phyloP scores from a whole-genome alignment of 2,113 vertebrate genomes.

The Agelaius tricolor region DNA sequence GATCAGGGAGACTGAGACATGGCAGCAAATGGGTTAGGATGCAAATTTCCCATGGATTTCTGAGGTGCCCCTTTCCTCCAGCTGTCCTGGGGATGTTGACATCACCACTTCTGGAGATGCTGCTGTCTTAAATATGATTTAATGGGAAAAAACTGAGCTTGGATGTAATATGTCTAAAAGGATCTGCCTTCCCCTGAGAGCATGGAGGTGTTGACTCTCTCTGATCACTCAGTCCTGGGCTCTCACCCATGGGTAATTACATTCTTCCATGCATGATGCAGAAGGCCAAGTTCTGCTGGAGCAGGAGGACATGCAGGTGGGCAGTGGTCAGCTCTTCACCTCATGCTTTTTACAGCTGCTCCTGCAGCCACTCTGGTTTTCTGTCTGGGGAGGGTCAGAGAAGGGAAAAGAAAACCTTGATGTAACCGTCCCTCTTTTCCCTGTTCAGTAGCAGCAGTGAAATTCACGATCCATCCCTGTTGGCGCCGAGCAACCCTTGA shows the following conservation, averaged over 20 bases:
- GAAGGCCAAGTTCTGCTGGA: conserved; percentile 43
- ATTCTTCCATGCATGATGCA: not conserved
- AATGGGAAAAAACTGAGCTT: not conserved
- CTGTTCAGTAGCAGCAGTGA: not conserved
- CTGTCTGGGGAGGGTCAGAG: not conserved
- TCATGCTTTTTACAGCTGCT: conserved; percentile 12
- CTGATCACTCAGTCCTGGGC: conserved; percentile 48
- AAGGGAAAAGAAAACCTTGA: not conserved
- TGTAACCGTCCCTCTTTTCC: conserved; percentile 14
- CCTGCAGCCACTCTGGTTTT: not conserved
- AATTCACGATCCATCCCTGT: not conserved
- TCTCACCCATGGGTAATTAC: not conserved
- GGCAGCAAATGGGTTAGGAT: not conserved
- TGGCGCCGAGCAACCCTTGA: not conserved
- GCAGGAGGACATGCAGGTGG: conserved; percentile 27
- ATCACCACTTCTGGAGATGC: conserved; percentile 8
- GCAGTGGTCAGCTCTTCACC: conserved; percentile 17
- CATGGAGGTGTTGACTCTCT: not conserved
- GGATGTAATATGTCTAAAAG: conserved; percentile 6
- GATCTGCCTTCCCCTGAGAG: not conserved
- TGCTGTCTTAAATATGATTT: not conserved
- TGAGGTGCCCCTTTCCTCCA: not conserved
- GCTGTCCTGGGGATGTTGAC: not conserved
- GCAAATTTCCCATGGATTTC: not conserved
- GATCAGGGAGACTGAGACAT: not conserved